Percentiles rank a stretch among this genome's conserved stretches.
Evolutionary conservation across 2,888 invertebrate species (phyloP).

Genomic region (Zeuzera pyrina): DNA sequence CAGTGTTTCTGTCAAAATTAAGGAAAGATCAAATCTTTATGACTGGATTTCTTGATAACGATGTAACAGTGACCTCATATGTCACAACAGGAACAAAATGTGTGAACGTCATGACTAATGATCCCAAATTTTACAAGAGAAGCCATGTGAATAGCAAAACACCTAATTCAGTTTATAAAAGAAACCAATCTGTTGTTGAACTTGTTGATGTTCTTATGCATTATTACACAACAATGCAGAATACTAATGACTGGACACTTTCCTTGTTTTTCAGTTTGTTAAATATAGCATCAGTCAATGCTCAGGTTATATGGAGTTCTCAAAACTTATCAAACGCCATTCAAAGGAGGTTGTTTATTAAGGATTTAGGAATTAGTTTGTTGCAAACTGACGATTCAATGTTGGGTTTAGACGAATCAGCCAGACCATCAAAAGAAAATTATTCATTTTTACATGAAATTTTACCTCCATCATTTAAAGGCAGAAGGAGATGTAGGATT

Average conservation of each 20-base stretch:
- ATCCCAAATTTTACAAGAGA: constrained; percentile 45
- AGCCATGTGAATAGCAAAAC: constrained; percentile 33
- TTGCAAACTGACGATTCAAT: constrained; percentile 24
- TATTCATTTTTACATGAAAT: no score
- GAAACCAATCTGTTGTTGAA: constrained; percentile 47
- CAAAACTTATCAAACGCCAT: constrained; percentile 25
- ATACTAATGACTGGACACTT: constrained; percentile 57
- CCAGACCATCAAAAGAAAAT: no score
- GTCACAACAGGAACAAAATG: constrained; percentile 39
- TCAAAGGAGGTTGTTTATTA: constrained; percentile 47
- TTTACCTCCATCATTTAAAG: no score
- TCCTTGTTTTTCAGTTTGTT: constrained; percentile 54
- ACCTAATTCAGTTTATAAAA: constrained; percentile 48
- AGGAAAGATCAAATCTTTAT: constrained; percentile 37
- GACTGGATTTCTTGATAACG: constrained; percentile 45
- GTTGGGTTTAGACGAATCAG: no score
- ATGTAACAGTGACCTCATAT: constrained; percentile 44
- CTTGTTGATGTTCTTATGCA: constrained; percentile 57
- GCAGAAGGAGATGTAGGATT: constrained; percentile 40
- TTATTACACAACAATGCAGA: constrained; percentile 58
- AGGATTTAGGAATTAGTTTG: constrained; percentile 44
- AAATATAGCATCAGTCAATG: constrained; percentile 56
- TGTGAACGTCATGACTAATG: constrained; percentile 47
- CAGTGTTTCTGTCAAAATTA: constrained; percentile 41
- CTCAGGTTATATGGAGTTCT: constrained; percentile 56